Base-by-base conservation (phyloP, 2,888 invertebrate genomes). In the Stenchaetothrips biformis region DNA sequence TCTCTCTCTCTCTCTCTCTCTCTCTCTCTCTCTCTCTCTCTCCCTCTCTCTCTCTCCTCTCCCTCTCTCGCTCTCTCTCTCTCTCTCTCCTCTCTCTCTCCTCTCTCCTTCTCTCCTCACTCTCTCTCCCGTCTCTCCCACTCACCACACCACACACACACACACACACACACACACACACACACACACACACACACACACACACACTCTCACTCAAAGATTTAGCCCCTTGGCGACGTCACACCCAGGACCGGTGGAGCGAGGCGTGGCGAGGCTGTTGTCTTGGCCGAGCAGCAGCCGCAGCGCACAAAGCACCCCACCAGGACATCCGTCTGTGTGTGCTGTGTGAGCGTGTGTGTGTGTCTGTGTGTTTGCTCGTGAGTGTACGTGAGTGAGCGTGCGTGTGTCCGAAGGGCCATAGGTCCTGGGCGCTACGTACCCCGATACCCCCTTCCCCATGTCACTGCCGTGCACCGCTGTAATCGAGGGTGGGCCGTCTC, bases 181-280 rank as follows among this genome's bases (percentile, higher is more conserved):
- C 59, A 37, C 37, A 37, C 37, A 37, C 37, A 37, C 37, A 37
- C 37, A 37, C 37, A 37, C 37, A 37, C 37, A 37, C 59, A 59
- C 59, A 9, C 3, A 59, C 16, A 16, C 21, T 7, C 18, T 9
- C 67, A 21, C 67, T 21, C 18, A n/a, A 67, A 67, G 67, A 67
- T 67, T 67, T 67, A 67, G 67, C 67, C 67, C 67, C 67, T 67
- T 67, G 67, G 67, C 67, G 67, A 9, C 21, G 67, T 67, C 67
- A 67, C 21, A 21, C 21, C 9, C 59, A 59, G 59, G 59, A 9
- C 18, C 59, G 59, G 37, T 37, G 37, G 37, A 37, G 37, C 37
- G 37, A 37, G 37, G 37, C 37, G 37, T 37, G 37, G 37, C 37
- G 67, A 21, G 4, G 13, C 59, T 18, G 59, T 59, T 59, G 67